Evolutionary conservation across 1,140 invertebrate genomes (phyloP).

Genomic region (Chironomus striatipennis): DNA sequence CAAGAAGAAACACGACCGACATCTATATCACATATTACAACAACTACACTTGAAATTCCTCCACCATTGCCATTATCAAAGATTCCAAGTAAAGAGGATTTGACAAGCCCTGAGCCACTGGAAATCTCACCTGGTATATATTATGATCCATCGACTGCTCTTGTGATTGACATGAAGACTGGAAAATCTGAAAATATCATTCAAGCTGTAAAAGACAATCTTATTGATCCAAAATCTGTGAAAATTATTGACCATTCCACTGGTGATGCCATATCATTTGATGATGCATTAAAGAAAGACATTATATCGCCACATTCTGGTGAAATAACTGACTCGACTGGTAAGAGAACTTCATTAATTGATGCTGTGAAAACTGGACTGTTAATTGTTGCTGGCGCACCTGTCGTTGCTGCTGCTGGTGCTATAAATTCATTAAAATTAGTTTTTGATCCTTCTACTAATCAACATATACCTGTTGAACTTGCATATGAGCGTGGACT

Average conservation of each 20-base stretch:
- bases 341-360: constrained; percentile 56
- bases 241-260: constrained; percentile 66
- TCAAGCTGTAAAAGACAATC: constrained; percentile 56
- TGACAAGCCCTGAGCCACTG: constrained; percentile 51
- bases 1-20: background rate
- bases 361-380: constrained; percentile 69
- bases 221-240: constrained; percentile 56
- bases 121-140: constrained; percentile 59
- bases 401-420: constrained; percentile 53
- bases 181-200: constrained; percentile 61
- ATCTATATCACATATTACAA: background rate
- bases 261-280: constrained; percentile 58
- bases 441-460: constrained; percentile 68
- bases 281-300: constrained; percentile 65
- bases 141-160: constrained; percentile 62
- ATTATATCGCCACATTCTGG: constrained; percentile 66
- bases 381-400: constrained; percentile 58
- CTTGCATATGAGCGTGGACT: constrained; percentile 71
- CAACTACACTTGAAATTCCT: background rate
- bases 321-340: constrained; percentile 54
- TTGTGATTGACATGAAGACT: constrained; percentile 61
- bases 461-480: constrained; percentile 63
- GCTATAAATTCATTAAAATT: constrained; percentile 45
- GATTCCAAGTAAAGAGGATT: constrained; percentile 43
- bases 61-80: constrained; percentile 36